Base-by-base conservation (phyloP, 1,140 invertebrate species). In the Tetramorium simillimum region DNA sequence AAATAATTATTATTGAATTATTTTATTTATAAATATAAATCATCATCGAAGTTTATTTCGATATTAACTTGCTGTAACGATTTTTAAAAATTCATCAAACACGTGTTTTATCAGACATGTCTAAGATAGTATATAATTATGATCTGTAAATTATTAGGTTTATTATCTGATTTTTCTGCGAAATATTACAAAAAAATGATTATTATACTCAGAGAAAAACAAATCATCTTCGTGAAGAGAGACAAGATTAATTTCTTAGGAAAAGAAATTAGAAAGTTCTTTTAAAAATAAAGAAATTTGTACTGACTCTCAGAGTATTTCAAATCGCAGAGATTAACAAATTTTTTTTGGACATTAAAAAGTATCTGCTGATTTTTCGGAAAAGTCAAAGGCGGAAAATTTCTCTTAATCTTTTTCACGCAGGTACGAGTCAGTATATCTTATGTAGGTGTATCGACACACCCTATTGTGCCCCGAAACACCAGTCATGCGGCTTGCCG, bases 381-480 rank as follows among this genome's bases (percentile, higher is more conserved):
- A 2, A 46, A 16, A 37, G 0, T 1, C 5, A 69, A 46, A 16
- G 4, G 21, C 5, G 33, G 10, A 18, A 40, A 70, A 9, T 6
- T 33, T 21, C 60, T 24, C 24, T 33, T 21, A 69, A 69, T 40
- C n/a, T 58, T 72, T 60, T 60, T 43, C 67, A 33, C 62, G 28
- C n/a, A 4, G 37, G 4, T 28, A 72, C 65, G 5, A 53, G 24
- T 81, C 28, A 56, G 62, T 78, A 51, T 62, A 67, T 60, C 40
- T 81, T 16, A 21, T 24, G 53, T 53, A 73, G 67, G 58, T 70
- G 43, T 78, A 87, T 40, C 87, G 87, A 58, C 60, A 88, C 87
- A 87, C 76, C 84, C 90, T 91, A 91, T 86, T 88, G 91, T 85
- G 58, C 80, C 86, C 80, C 86, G 88, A 89, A 88, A 91, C 89